Evolutionary conservation across 2,113 vertebrate genomes (phyloP).

Genomic region (Phoxinus phoxinus): DNA sequence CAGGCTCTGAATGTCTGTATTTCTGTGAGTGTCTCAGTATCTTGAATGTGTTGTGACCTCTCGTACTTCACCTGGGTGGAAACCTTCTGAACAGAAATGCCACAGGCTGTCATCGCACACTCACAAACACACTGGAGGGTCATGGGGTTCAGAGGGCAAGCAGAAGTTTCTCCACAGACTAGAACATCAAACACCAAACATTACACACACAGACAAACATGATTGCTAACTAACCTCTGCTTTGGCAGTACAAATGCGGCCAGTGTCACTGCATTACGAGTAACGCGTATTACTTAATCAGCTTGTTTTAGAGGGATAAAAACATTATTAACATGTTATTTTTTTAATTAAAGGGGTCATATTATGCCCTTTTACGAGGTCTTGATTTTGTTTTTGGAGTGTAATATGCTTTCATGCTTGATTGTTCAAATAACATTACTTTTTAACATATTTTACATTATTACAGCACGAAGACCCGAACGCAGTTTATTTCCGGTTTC

Average conservation of each 20-base stretch:
- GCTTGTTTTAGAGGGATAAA: neutral
- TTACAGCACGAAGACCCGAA: too few relatives aligned
- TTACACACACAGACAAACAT: neutral
- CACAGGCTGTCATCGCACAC: constrained; percentile 75
- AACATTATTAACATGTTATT: neutral
- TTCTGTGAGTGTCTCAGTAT: constrained; percentile 52
- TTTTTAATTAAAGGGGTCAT: neutral
- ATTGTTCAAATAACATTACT: too few relatives aligned
- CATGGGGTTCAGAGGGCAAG: constrained; percentile 64
- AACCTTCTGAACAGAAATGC: constrained; percentile 64
- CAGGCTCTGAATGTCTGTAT: constrained; percentile 64
- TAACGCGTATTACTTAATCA: neutral
- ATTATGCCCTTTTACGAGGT: too few relatives aligned
- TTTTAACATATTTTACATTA: too few relatives aligned
- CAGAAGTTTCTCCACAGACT: constrained; percentile 60
- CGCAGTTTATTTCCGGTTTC: too few relatives aligned
- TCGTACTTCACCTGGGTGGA: constrained; percentile 78
- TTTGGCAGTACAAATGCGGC: neutral
- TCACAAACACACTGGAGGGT: constrained; percentile 61
- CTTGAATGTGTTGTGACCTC: constrained; percentile 68
- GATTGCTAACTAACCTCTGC: neutral
- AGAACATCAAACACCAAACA: constrained; percentile 22
- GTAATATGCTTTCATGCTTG: too few relatives aligned
- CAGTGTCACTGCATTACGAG: neutral
- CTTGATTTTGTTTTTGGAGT: too few relatives aligned